phyloP scores from a whole-genome alignment of 1,140 invertebrate genomes.

The Pseudomyrmex sp. region DNA sequence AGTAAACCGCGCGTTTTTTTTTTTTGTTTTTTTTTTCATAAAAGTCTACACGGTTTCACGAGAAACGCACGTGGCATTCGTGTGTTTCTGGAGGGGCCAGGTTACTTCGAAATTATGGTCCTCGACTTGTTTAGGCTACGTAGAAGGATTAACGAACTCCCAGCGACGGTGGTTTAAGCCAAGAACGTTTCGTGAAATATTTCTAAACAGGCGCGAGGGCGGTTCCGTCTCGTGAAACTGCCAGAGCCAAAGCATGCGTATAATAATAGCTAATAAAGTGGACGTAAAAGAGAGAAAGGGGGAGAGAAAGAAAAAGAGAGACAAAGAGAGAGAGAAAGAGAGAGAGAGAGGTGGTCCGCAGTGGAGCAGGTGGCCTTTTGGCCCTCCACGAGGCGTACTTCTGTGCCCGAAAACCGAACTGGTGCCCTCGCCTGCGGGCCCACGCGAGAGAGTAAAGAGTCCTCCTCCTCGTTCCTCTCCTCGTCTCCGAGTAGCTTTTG shows the following conservation, averaged over 20 bases:
- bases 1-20: too few species aligned
- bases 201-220: slow-evolving; percentile 81
- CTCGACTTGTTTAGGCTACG: slow-evolving; percentile 82
- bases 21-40: too few species aligned
- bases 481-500: slow-evolving; percentile 70
- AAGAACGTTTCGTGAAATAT: slow-evolving; percentile 80
- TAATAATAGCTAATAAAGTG: slow-evolving; percentile 85
- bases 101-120: slow-evolving; percentile 50
- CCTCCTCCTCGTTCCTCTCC: slow-evolving; percentile 13
- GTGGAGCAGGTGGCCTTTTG: slow-evolving; percentile 79
- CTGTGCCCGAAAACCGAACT: slow-evolving; percentile 73
- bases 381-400: slow-evolving; percentile 74
- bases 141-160: slow-evolving; percentile 80
- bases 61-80: background rate
- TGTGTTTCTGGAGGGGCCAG: background rate
- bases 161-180: slow-evolving; percentile 69
- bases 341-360: slow-evolving; percentile 63
- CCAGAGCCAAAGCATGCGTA: slow-evolving; percentile 78
- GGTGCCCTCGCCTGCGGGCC: slow-evolving; percentile 72
- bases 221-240: slow-evolving; percentile 29
- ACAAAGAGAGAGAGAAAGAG: background rate
- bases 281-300: slow-evolving; percentile 70
- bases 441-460: slow-evolving; percentile 71
- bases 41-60: too few species aligned
- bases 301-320: slow-evolving; percentile 2